These are phyloP conservation scores for Zaprionus ghesquierei DNA, from an alignment of 1,140 invertebrate species.

Conservation along the genomic window DNA sequence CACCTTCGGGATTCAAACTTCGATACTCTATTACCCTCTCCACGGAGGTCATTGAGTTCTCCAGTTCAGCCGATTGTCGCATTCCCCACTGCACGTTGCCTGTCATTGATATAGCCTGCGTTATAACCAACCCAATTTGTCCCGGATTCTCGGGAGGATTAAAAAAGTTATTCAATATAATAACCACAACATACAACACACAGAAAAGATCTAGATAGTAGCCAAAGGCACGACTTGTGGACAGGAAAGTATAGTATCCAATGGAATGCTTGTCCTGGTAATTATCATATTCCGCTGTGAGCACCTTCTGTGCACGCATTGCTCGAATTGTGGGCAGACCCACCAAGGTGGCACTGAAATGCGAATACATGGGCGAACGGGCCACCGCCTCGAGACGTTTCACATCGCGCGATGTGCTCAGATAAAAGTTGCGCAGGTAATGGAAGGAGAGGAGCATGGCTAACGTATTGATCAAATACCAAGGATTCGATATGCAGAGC, in stretches of 20 bases:
- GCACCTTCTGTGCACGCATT: conserved; percentile 85
- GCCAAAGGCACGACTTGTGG: conserved; percentile 91
- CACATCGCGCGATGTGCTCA: conserved; percentile 91
- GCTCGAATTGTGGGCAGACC: conserved; percentile 91
- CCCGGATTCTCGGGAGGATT: conserved; percentile 84
- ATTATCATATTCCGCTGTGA: conserved; percentile 87
- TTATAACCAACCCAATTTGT: conserved; percentile 91
- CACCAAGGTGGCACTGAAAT: conserved; percentile 88
- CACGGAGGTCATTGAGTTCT: conserved; percentile 90
- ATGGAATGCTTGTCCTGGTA: conserved; percentile 88
- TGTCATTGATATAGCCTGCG: conserved; percentile 90
- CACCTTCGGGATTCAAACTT: conserved; percentile 86
- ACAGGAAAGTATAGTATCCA: conserved; percentile 90
- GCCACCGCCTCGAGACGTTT: conserved; percentile 93
- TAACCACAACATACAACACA: conserved; percentile 87
- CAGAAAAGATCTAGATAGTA: conserved; percentile 89
- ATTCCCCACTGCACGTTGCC: conserved; percentile 86
- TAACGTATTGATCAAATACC: conserved; percentile 88
- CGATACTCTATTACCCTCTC: conserved; percentile 92
- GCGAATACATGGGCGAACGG: conserved; percentile 90
- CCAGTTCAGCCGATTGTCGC: conserved; percentile 88
- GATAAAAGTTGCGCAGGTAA: conserved; percentile 89
- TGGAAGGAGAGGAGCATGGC: conserved; percentile 89
- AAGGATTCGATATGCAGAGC: conserved; percentile 89
- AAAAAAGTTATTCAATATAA: conserved; percentile 86